Evolutionary conservation across 35 echinoderm and acorn worm species (phyloP), one percentile per base, ranked within the genome.

Genomic region (Heliocidaris tuberculata): DNA sequence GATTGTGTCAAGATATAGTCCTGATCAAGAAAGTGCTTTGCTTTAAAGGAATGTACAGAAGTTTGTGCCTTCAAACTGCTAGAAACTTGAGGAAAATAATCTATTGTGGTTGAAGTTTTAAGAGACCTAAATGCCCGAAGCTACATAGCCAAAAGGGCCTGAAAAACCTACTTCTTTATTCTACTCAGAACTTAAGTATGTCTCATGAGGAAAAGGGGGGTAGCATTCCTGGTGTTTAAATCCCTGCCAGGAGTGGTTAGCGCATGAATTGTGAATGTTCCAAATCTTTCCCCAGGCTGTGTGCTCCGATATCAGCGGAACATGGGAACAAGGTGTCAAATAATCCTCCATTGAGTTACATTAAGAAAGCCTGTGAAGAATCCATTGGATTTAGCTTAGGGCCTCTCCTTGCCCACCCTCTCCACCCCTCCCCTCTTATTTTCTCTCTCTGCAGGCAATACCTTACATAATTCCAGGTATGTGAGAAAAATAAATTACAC

Each of bases 271-370:
- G 65, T 78, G 65, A 78, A 78, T 78, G 65, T 78, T 78, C 65
- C 4, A 19, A 78, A 78, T 78, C 65, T 78, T 78, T 78, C 65
- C 65, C 21, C 65, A 78, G 65, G 65, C 65, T 27, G 6, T 78
- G 65, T 19, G 27, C 65, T 78, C 27, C 21, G 65, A n/a, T 78
- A 78, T 21, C 65, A 78, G 65, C 27, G 4, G 65, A 78, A 78
- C 65, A 78, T 78, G 65, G 65, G 65, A 78, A 78, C 65, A 78
- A 78, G 65, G 65, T 78, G 65, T 78, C 65, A 78, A 78, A n/a
- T 78, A 78, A 78, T 78, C 65, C 27, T 7, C 65, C 65, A 78
- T 78, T 24, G 24, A 78, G 65, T 78, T 27, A 78, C 65, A 78
- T 27, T 78, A 21, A 78, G 21, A 27, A 78, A n/a, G 65, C 65